A percentile compares a stretch with the other conserved stretches of the same genome.
Conservation (phyloP, 2,797 vertebrate genomes). For the Sphaeramia orbicularis region DNA sequence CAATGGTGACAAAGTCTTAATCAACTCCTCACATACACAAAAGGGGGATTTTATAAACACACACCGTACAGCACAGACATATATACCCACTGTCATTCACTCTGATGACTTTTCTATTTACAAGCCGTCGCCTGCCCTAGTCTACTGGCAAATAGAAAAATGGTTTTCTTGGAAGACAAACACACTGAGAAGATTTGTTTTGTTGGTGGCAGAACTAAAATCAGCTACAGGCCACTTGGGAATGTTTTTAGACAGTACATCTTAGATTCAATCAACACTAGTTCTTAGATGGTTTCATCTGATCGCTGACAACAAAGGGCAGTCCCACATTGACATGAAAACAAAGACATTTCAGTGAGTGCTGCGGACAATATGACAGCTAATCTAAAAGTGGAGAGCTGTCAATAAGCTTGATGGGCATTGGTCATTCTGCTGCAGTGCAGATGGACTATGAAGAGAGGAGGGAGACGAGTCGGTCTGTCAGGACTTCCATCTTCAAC, state of each 20-base stretch:
- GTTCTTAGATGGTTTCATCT: conserved; percentile 35
- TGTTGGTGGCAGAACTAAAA: conserved; percentile 29
- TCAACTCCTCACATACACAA: conserved; percentile 53
- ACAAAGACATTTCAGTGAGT: conserved; percentile 46
- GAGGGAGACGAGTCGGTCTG: conserved; percentile 56
- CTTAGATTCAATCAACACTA: not conserved
- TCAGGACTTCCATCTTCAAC: conserved; percentile 67
- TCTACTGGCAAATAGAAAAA: conserved; percentile 46
- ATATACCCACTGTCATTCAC: conserved; percentile 47
- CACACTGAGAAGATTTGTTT: conserved; percentile 30
- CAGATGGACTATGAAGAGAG: conserved; percentile 50
- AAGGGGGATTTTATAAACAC: conserved; percentile 39
- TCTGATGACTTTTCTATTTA: conserved; percentile 52
- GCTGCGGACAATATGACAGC: conserved; percentile 33
- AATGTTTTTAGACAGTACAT: conserved; percentile 33
- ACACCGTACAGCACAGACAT: conserved; percentile 14
- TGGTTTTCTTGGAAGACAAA: conserved; percentile 37
- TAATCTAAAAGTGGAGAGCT: conserved; percentile 58
- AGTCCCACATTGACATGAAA: not conserved
- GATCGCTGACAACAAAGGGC: conserved; percentile 35
- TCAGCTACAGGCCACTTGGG: conserved; percentile 7
- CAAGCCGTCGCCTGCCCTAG: conserved; percentile 13
- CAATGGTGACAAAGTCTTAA: conserved; percentile 69
- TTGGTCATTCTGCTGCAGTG: conserved; percentile 67
- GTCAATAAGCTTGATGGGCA: conserved; percentile 56